Evolutionary conservation across 1,140 invertebrate genomes (phyloP).

Genomic region (Drosophila truncata): DNA sequence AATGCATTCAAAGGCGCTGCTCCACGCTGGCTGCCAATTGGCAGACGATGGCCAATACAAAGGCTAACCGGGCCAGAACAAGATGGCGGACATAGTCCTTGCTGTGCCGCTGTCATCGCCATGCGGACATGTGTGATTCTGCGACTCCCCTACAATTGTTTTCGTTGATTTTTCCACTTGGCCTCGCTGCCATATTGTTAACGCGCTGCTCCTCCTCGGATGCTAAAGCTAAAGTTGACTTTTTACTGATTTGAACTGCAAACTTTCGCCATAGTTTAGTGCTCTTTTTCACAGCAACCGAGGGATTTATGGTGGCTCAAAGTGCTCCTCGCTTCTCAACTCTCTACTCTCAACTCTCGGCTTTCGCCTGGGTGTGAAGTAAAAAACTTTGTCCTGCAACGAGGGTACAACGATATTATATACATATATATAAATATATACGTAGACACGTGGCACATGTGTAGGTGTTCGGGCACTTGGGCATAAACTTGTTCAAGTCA

Average conservation of each 20-base stretch:
- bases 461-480: conserved; percentile 42
- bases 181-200: conserved; percentile 40
- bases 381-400: conserved; percentile 63
- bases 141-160: conserved; percentile 7
- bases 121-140: conserved; percentile 12
- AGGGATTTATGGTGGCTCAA: conserved; percentile 64
- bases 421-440: conserved; percentile 6
- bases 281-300: conserved; percentile 37
- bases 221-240: conserved; percentile 54
- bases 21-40: conserved; percentile 46
- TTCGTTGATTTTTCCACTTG: conserved; percentile 46
- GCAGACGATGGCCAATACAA: conserved; percentile 42
- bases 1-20: conserved; percentile 40
- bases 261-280: conserved; percentile 59
- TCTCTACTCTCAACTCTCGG: conserved; percentile 16
- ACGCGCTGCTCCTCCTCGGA: conserved; percentile 32
- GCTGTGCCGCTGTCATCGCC: conserved; percentile 17
- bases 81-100: conserved; percentile 45
- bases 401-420: conserved; percentile 25
- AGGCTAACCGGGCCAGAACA: conserved; percentile 41
- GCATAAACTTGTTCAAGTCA: conserved; percentile 45
- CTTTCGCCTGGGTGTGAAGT: conserved; percentile 51
- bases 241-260: conserved; percentile 46
- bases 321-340: conserved; percentile 58
- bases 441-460: conserved; percentile 17